These are phyloP conservation scores for Zophobas morio DNA, from an alignment of 1,140 invertebrate species.

Conservation along the genomic window DNA sequence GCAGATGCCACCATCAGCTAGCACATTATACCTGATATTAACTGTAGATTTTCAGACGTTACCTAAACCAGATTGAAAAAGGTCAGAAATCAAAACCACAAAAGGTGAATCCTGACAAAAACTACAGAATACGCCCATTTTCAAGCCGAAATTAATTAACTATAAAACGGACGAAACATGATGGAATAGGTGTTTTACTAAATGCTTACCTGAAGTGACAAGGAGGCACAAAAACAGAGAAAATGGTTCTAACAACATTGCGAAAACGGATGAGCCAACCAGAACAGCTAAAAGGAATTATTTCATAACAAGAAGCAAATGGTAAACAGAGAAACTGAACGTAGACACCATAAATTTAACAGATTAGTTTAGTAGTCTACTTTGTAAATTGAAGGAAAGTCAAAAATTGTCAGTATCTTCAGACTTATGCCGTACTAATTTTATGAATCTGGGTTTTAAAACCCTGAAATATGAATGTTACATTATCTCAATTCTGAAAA, in stretches of 20 bases:
- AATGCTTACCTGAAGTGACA: background rate
- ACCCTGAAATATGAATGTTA: no score
- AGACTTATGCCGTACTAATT: no score
- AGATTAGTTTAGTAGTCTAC: no score
- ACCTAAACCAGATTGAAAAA: background rate
- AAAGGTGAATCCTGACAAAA: no score
- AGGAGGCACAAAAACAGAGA: background rate
- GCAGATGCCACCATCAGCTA: background rate
- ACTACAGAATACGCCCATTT: no score
- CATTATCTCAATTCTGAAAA: no score
- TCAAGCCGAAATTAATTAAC: no score
- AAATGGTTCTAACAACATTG: background rate
- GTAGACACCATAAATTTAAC: no score
- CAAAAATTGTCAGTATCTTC: no score
- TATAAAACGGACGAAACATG: no score
- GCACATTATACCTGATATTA: background rate
- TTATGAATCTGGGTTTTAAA: no score
- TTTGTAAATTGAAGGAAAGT: no score
- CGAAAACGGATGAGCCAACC: slow-evolving; percentile 4
- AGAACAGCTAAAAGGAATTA: slow-evolving; percentile 17
- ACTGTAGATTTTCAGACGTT: background rate
- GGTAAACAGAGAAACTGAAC: slow-evolving; percentile 3
- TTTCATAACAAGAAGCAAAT: slow-evolving; percentile 12
- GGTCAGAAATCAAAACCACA: background rate
- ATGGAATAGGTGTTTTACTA: background rate